These are phyloP conservation scores for Xanthia togata DNA, from an alignment of 2,888 invertebrate species.

Conservation along the genomic window DNA sequence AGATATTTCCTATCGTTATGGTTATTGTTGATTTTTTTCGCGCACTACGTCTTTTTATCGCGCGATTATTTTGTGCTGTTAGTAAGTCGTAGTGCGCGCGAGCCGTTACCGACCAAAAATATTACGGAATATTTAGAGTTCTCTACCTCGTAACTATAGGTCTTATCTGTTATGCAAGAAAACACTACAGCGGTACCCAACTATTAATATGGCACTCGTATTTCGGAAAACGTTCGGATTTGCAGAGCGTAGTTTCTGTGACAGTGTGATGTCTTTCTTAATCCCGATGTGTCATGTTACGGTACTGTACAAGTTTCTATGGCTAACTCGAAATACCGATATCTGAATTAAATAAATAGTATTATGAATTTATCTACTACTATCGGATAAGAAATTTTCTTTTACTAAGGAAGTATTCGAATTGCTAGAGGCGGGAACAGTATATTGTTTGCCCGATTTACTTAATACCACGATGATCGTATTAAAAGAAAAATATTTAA, in stretches of 20 bases:
- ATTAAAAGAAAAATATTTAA: background rate
- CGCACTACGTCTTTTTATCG: too few species aligned
- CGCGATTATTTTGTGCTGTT: too few species aligned
- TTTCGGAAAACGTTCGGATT: background rate
- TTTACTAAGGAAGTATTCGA: conserved; percentile 21
- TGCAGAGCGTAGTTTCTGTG: background rate
- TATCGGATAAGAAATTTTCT: conserved; percentile 7
- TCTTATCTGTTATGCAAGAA: conserved; percentile 9
- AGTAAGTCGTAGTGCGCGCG: too few species aligned
- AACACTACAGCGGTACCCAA: background rate
- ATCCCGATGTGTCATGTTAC: background rate
- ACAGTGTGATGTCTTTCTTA: too few species aligned
- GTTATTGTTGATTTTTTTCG: background rate
- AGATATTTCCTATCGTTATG: background rate
- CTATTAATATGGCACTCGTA: background rate
- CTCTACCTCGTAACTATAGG: conserved; percentile 29
- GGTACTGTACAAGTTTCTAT: conserved; percentile 5
- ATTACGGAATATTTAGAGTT: conserved; percentile 12
- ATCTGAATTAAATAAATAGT: conserved; percentile 19
- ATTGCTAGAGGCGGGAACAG: conserved; percentile 45
- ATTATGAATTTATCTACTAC: conserved; percentile 29
- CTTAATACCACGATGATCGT: background rate
- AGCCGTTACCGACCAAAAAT: conserved; percentile 13
- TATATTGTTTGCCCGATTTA: conserved; percentile 17
- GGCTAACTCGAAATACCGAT: conserved; percentile 21